Conservation (phyloP, 1,140 invertebrate species). For the Rhopalosiphum maidis region DNA sequence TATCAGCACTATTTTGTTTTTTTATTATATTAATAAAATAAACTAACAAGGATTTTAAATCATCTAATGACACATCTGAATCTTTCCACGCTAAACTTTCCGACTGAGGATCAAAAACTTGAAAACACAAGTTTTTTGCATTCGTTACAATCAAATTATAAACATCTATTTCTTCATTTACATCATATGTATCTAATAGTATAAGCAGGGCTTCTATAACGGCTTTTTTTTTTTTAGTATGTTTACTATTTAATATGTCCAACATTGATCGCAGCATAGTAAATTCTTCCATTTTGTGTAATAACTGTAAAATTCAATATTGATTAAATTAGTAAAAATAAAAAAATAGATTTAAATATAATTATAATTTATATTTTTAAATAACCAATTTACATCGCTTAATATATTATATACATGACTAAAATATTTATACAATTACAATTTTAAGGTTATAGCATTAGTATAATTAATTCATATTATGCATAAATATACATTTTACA, state of each 20-base stretch:
- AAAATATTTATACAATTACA: conserved; percentile 4
- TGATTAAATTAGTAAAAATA: conserved; percentile 26
- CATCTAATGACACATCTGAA: conserved; percentile 33
- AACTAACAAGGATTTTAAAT: not conserved
- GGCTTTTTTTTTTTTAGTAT: conserved; percentile 31
- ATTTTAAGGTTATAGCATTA: not conserved
- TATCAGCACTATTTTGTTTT: conserved; percentile 10
- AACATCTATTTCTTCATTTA: not conserved
- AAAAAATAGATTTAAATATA: not conserved
- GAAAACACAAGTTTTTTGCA: conserved; percentile 21
- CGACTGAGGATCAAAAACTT: conserved; percentile 15
- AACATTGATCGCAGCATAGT: conserved; percentile 41
- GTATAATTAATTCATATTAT: not conserved
- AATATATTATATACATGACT: not conserved
- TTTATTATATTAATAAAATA: conserved; percentile 23
- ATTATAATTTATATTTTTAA: conserved; percentile 21
- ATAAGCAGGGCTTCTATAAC: conserved; percentile 35
- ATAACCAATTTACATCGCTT: not conserved
- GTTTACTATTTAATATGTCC: conserved; percentile 39
- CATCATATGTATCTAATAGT: conserved; percentile 13
- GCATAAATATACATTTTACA: conserved; percentile 9
- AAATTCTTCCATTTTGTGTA: conserved; percentile 40
- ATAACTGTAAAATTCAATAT: conserved; percentile 49
- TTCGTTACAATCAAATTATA: conserved; percentile 12
- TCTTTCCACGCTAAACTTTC: conserved; percentile 5